phyloP scores from a whole-genome alignment of 2,797 vertebrate genomes.

The Oreonectes daqikongensis region DNA sequence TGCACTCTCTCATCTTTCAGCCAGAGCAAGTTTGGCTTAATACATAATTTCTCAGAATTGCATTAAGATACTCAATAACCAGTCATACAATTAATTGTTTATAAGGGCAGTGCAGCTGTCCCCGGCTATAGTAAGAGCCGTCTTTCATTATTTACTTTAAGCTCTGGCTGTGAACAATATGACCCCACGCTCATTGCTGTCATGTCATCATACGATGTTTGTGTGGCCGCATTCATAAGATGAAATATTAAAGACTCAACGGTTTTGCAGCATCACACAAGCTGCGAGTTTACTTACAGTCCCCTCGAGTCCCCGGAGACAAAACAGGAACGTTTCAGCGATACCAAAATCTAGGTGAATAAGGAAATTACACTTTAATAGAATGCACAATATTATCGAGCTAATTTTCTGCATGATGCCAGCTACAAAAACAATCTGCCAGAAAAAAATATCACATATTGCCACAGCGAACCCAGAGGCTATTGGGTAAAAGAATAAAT shows the following conservation, averaged over 20 bases:
- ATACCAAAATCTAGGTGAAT: background rate
- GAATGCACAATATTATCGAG: slow-evolving; percentile 13
- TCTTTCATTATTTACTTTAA: slow-evolving; percentile 70
- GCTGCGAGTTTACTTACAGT: background rate
- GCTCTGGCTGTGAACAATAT: slow-evolving; percentile 57
- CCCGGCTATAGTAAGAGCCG: slow-evolving; percentile 71
- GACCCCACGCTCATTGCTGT: slow-evolving; percentile 48
- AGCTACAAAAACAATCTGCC: slow-evolving; percentile 53
- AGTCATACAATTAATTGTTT: slow-evolving; percentile 75
- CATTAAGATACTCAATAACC: slow-evolving; percentile 71
- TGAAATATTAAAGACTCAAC: slow-evolving; percentile 15
- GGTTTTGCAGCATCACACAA: background rate
- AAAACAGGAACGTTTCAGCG: background rate
- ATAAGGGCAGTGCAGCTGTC: slow-evolving; percentile 65
- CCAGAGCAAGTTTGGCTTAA: slow-evolving; percentile 62
- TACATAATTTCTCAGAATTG: slow-evolving; percentile 67
- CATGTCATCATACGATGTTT: slow-evolving; percentile 12
- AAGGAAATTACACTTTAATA: background rate
- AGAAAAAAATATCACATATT: slow-evolving; percentile 65
- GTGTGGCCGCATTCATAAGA: slow-evolving; percentile 12
- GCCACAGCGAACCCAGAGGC: slow-evolving; percentile 66
- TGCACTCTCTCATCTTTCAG: slow-evolving; percentile 61
- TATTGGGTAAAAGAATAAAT: slow-evolving; percentile 75
- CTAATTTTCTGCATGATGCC: slow-evolving; percentile 28
- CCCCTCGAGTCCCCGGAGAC: background rate